Percentiles rank a stretch among this genome's conserved stretches.
Conservation (phyloP, 2,888 invertebrate species). For the Aspidapion aeneum region DNA sequence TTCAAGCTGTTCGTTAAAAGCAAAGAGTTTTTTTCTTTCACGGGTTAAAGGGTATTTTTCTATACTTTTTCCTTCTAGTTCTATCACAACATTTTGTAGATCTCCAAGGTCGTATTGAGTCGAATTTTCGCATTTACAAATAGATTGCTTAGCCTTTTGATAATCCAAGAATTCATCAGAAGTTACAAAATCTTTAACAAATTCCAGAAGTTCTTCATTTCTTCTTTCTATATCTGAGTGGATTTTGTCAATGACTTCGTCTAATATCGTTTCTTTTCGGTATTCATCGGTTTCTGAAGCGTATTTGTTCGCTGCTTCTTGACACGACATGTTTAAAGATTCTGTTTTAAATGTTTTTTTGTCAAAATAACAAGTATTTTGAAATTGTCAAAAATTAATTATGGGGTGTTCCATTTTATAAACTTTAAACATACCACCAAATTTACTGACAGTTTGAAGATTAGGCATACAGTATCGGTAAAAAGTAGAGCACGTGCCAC, state of each 20-base stretch:
- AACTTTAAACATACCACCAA: no score
- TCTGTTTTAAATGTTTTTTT: no score
- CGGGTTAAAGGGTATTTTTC: constrained; percentile 26
- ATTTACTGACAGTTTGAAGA: no score
- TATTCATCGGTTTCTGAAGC: constrained; percentile 1
- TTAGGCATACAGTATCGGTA: no score
- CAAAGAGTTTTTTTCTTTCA: constrained; percentile 26
- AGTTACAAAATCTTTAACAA: constrained; percentile 29
- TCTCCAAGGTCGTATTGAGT: constrained; percentile 26
- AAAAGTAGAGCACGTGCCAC: no score
- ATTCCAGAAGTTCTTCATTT: constrained; percentile 23
- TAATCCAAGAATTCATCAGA: constrained; percentile 31
- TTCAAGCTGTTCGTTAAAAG: constrained; percentile 27
- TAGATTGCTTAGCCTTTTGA: constrained; percentile 23
- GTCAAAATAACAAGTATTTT: no score
- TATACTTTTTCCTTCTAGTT: constrained; percentile 1
- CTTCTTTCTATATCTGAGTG: constrained; percentile 17
- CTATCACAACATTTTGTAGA: constrained; percentile 10
- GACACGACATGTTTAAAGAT: constrained; percentile 10
- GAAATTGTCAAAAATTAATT: no score
- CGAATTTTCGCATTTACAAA: constrained; percentile 16
- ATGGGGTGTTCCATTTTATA: no score
- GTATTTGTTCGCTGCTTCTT: not conserved
- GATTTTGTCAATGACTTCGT: constrained; percentile 13
- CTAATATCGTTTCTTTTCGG: constrained; percentile 12